Evolutionary conservation across 2,797 vertebrate species (phyloP), one percentile per base, ranked within the genome.

Genomic region (Denticeps clupeoides): DNA sequence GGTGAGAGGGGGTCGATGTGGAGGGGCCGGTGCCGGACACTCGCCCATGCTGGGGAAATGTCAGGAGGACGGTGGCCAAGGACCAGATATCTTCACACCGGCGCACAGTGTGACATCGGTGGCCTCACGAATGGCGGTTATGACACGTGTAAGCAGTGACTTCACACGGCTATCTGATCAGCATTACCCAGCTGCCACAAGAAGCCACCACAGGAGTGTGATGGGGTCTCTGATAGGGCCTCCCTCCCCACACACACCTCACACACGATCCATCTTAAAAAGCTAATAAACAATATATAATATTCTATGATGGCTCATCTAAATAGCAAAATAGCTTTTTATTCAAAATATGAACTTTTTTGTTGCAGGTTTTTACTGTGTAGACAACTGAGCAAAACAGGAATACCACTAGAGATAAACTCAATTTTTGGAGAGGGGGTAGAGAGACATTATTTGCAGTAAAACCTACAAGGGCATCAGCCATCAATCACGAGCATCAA

Each of bases 401-500:
- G 24, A 23, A n/a, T 23, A n/a, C 56, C 32, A 32, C 5, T 40
- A 2, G 21, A 24, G 32, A 16, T 44, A 7, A 29, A 40, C 10
- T 22, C 26, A 23, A 33, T 18, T 33, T 2, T 22, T 4, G 13
- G 18, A 19, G n/a, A 44, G 25, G 44, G 13, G 8, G 48, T 69
- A 66, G 47, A 68, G 24, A 41, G 28, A 73, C 73, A 69, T 76
- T 71, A 76, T 79, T 82, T 74, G 68, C 75, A 71, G 73, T n/a
- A 70, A 68, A 74, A 71, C 61, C 71, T 43, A 71, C 53, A 64
- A 71, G 71, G 69, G 68, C 70, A 81, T 79, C 77, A 82, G 70
- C 77, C 77, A 81, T 85, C 82, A 81, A 79, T 84, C 81, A 80
- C 70, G 54, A 63, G 65, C 74, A 81, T 86, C 81, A 82, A 69